These are phyloP conservation scores for Amphiprion ocellaris DNA, from an alignment of 2,113 vertebrate species.

Conservation along the genomic window DNA sequence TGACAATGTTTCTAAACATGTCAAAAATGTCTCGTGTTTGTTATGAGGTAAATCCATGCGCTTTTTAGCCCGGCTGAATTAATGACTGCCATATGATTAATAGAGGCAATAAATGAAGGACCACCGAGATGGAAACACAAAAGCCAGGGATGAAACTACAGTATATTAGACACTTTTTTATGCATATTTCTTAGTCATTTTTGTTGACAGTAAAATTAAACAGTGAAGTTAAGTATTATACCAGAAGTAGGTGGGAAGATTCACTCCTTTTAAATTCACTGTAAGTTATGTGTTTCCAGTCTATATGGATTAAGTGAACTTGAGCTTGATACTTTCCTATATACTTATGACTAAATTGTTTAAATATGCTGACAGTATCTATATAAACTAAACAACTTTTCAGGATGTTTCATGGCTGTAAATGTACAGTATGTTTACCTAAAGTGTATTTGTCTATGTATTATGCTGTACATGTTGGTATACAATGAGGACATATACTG, in stretches of 20 bases:
- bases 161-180: constrained; percentile 1
- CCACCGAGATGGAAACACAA: constrained; percentile 64
- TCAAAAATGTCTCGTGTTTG: constrained; percentile 60
- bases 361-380: constrained; percentile 10
- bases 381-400: not conserved
- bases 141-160: not conserved
- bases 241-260: not conserved
- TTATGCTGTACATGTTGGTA: not conserved
- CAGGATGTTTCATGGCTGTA: not conserved
- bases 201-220: constrained; percentile 46
- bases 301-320: constrained; percentile 2
- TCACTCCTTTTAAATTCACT: not conserved
- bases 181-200: not conserved
- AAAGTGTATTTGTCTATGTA: not conserved
- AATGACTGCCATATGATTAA: constrained; percentile 77
- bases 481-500: not conserved
- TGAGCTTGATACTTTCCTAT: not conserved
- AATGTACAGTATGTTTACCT: constrained; percentile 13
- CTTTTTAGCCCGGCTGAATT: constrained; percentile 52
- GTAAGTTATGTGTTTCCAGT: constrained; percentile 12
- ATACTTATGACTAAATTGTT: not conserved
- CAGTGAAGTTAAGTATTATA: constrained; percentile 4
- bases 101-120: constrained; percentile 64
- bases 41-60: constrained; percentile 53
- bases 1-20: constrained; percentile 74